These are phyloP conservation scores for Tupiocoris notatus DNA, from an alignment of 2,888 invertebrate species.

Conservation along the genomic window DNA sequence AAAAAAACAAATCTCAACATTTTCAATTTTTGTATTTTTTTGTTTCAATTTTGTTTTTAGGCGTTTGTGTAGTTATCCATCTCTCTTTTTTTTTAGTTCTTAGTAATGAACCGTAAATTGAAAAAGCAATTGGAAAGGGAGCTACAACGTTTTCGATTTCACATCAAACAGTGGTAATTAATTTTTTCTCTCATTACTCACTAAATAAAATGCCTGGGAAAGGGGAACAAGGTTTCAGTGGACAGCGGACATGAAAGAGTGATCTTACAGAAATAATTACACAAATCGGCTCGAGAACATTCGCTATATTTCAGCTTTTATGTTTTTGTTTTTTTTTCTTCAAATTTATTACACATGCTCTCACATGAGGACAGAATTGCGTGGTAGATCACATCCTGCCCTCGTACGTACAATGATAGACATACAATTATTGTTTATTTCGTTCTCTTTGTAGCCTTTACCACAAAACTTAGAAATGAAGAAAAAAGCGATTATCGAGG, in stretches of 20 bases:
- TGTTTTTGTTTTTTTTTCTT: neutral
- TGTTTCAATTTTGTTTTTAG: conserved; percentile 35
- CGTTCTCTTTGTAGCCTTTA: neutral
- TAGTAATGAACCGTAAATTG: conserved; percentile 33
- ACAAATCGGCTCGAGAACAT: neutral
- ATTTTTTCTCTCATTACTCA: conserved; percentile 11
- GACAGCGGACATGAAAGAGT: neutral
- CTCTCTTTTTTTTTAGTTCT: conserved; percentile 30
- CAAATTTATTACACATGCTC: neutral
- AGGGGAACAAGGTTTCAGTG: neutral
- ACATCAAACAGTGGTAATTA: conserved; percentile 35
- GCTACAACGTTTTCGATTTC: conserved; percentile 27
- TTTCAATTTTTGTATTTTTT: conserved; percentile 25
- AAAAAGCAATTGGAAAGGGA: conserved; percentile 34
- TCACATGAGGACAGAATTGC: neutral
- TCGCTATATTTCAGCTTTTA: neutral
- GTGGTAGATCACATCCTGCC: neutral
- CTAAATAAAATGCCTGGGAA: neutral
- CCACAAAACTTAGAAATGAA: neutral
- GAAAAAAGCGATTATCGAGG: neutral
- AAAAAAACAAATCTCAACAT: neutral
- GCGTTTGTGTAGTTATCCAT: conserved; percentile 37
- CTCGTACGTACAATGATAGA: neutral
- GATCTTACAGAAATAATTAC: neutral
- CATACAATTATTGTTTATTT: neutral